Evolutionary conservation across 2,113 vertebrate genomes (phyloP), one percentile per base, ranked within the genome.

Genomic region (Hirundichthys speculiger): DNA sequence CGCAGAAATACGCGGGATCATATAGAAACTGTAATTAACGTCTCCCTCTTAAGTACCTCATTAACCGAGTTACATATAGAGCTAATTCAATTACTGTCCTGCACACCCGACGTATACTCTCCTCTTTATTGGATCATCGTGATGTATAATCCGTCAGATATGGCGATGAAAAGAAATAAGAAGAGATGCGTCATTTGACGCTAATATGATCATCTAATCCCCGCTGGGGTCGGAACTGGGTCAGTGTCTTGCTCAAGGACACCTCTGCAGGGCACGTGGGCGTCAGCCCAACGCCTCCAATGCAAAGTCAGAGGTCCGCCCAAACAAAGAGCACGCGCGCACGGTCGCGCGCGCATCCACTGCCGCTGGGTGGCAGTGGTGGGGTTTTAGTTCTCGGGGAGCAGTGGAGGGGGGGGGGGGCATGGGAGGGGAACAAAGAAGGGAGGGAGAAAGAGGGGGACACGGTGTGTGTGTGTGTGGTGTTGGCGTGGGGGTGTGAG

Each of bases 311-410:
- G 41, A 18, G 41, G 43, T 19, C n/a, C 9, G 43, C 15, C n/a
- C n/a, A 19, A 45, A 45, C 9, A 80, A 71, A 72, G 69, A 70
- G 64, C 58, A 61, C 75, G 57, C 87, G 69, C 79, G 51, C 73
- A 76, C 78, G 51, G 61, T 19, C 66, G 55, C 60, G 72, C 73
- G 74, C 80, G 64, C 46, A 24, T 10, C n/a, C 14, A 56, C 51
- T 57, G 62, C 90, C 93, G 88, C 93, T 90, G 77, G 91, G 89
- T 89, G 91, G 92, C 91, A 91, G 89, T 93, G 84, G 86, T 91
- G 91, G 75, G 91, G 86, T 87, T 64, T 70, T 21, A 19, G 18
- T 50, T 39, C 65, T 56, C 49, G 57, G 64, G 65, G 74, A 58
- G 45, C 65, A 49, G 64, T 68, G 53, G 10, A 46, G 39, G 43